These are phyloP conservation scores for Mormyrus proboscirostris DNA, from an alignment of 2,797 vertebrate species.

Conservation along the genomic window DNA sequence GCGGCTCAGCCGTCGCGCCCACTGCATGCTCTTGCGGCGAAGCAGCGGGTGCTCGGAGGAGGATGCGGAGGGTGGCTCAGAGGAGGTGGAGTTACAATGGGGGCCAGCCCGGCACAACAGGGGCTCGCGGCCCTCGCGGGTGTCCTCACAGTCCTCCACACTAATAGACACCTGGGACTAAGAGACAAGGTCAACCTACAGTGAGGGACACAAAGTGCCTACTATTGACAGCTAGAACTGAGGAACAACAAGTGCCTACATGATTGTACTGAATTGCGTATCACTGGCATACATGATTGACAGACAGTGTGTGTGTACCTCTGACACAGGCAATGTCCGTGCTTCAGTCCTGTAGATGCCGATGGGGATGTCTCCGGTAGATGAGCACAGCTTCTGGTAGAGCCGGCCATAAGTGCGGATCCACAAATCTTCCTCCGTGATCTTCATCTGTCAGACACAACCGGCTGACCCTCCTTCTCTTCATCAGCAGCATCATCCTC, in stretches of 20 bases:
- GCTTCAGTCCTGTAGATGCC: conserved; percentile 75
- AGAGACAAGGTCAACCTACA: not conserved
- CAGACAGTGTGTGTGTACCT: conserved; percentile 47
- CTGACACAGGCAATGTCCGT: conserved; percentile 66
- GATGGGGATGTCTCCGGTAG: conserved; percentile 73
- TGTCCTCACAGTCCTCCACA: conserved; percentile 74
- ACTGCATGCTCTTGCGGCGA: conserved; percentile 78
- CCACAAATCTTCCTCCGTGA: conserved; percentile 76
- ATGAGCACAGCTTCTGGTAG: conserved; percentile 78
- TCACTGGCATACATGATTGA: not conserved
- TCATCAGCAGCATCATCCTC: not conserved
- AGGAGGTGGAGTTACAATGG: conserved; percentile 74
- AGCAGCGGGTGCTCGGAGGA: conserved; percentile 71
- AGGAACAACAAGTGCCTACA: not conserved
- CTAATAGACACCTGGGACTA: conserved; percentile 77
- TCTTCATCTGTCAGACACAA: conserved; percentile 62
- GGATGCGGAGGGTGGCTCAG: conserved; percentile 56
- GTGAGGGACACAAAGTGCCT: not conserved
- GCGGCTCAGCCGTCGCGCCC: conserved; percentile 71
- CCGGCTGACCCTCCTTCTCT: not conserved
- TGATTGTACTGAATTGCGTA: not conserved
- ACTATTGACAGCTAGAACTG: not conserved
- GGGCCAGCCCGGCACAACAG: conserved; percentile 56
- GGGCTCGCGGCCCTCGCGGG: conserved; percentile 66
- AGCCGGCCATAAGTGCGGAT: conserved; percentile 72